phyloP scores from a whole-genome alignment of 2,113 vertebrate genomes.

The Craseonycteris thonglongyai region DNA sequence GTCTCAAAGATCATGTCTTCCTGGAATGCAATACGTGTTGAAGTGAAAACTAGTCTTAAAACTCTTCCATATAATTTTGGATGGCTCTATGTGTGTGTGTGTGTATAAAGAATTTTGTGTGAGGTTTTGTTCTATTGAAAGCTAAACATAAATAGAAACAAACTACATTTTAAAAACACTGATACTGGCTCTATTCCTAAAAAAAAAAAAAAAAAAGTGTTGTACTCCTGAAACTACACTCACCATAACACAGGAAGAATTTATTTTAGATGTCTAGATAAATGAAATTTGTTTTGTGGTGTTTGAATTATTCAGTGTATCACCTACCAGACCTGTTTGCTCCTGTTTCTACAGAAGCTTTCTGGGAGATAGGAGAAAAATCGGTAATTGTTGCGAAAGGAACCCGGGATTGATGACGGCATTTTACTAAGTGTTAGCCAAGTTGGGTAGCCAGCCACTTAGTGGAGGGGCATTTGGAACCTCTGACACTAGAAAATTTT shows the following conservation, averaged over 20 bases:
- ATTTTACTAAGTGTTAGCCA: slow-evolving; percentile 46
- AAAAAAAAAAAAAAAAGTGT: slow-evolving; percentile 37
- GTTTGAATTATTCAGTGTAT: slow-evolving; percentile 64
- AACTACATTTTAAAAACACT: not conserved
- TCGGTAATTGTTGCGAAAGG: slow-evolving; percentile 57
- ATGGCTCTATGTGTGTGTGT: not conserved
- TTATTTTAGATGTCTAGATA: not conserved
- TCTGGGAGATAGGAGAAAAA: slow-evolving; percentile 48
- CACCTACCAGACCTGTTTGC: slow-evolving; percentile 35
- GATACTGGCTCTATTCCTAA: not conserved
- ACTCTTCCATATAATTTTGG: not conserved
- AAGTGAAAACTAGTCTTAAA: not conserved
- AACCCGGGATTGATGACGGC: slow-evolving; percentile 58
- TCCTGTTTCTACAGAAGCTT: slow-evolving; percentile 40
- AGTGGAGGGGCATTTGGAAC: slow-evolving; percentile 68
- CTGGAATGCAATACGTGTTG: not conserved
- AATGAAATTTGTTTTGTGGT: slow-evolving; percentile 58
- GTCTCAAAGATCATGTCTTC: not conserved
- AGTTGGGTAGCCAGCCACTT: slow-evolving; percentile 11
- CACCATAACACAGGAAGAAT: slow-evolving; percentile 37
- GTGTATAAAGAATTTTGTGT: slow-evolving; percentile 9
- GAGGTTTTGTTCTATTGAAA: slow-evolving; percentile 39
- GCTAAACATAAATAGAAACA: slow-evolving; percentile 42
- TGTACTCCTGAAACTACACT: not conserved
- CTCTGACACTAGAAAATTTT: slow-evolving; percentile 66